Base-by-base conservation (phyloP, 2,797 vertebrate genomes). In the Danio albolineatus region DNA sequence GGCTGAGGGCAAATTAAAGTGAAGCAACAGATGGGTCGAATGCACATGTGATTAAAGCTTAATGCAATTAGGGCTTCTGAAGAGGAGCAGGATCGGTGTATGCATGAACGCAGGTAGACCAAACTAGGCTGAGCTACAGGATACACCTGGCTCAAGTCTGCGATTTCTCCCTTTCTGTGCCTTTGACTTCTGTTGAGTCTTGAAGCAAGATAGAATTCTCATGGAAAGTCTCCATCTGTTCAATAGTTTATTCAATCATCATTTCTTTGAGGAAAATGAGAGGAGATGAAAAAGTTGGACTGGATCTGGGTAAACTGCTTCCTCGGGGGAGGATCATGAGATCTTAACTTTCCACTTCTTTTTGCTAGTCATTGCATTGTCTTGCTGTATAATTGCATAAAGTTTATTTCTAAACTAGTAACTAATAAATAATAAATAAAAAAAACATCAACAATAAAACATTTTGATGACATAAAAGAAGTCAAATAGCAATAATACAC, bases 31-130 rank as follows among this genome's bases (percentile, higher is more conserved):
- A 91, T 90, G 89, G 83, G 87, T 87, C 89, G 84, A 92, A 91
- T 87, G 90, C 84, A 86, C 78, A 84, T 85, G 86, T 87, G 86
- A 92, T 92, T 91, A 91, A 91, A 92, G 88, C 81, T 83, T 87
- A 90, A 89, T 91, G 90, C 84, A 87, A 86, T 91, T 85, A 86
- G 83, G 71, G 86, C 61, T 76, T 36, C 67, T 46, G 81, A 85
- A 91, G 85, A 81, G 86, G 85, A 64, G 14, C 82, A 84, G 86
- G 87, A 91, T 85, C 69, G 69, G 85, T 89, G 86, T 71, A 36
- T 82, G 86, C 89, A 88, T 83, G 78, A 81, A 84, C 73, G 71
- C 87, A 91, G 89, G 85, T 90, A 89, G 80, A 84, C 67, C 53
- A 83, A 85, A 75, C 83, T 54, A 43, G 7, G 48, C 76, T 7